Evolutionary conservation across 2,797 vertebrate genomes (phyloP), one percentile per base, ranked within the genome.

Genomic region (Darevskia nairensis): DNA sequence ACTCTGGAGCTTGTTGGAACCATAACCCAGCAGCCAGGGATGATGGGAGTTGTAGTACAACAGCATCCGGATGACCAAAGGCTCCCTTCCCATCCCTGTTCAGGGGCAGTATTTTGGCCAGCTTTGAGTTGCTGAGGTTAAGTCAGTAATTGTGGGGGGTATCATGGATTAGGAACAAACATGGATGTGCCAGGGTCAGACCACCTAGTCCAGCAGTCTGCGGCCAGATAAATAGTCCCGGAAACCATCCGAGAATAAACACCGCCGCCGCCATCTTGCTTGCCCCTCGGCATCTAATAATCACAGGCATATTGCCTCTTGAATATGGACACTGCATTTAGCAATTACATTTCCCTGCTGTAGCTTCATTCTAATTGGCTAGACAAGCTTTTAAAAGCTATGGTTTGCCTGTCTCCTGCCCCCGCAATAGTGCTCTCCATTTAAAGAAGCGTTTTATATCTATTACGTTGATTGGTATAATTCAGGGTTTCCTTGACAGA

Each of bases 391-490:
- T 39, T 32, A 68, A 64, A 29, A 80, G 8, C 50, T 6, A 80
- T n/a, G 8, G 59, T 21, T 39, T 7, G 9, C 76, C 59, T 19
- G 17, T 2, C 19, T 27, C 13, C 4, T 35, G 55, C 69, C 27
- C 10, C 29, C 32, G 35, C 10, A 25, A 29, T 46, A 74, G 50
- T 7, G 29, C 66, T 61, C 76, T 55, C 44, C 27, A 35, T 46
- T 72, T 75, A 68, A 75, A 55, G 21, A 80, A 35, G 32, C 17
- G 80, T 80, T 81, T 64, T 76, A 59, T 5, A 5, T 32, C 3
- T 15, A 23, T 85, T 76, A 81, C 55, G 46, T 89, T 55, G 59
- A 85, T 74, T 75, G 55, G n/a, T 27, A 32, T 64, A 44, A 76
- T 82, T 82, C 32, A 66, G 59, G 11, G 78, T 55, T 76, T 76